Base-by-base conservation (phyloP, 2,888 invertebrate genomes). In the Anodontia alba region DNA sequence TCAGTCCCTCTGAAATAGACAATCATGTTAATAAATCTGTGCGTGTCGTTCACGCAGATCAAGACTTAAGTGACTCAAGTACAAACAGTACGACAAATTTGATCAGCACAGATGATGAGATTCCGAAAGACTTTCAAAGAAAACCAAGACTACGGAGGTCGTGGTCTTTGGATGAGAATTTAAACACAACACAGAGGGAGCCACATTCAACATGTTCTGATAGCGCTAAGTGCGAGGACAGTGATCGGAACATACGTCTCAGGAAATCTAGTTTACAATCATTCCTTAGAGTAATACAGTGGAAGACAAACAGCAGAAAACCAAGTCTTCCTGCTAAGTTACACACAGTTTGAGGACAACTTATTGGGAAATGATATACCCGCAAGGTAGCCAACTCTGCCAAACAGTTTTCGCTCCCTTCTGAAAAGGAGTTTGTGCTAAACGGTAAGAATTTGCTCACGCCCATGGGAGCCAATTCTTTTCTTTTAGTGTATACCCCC, bases 291-390 rank as follows among this genome's bases (percentile, higher is more conserved):
- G 20, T 62, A 8, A 12, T 62, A 17, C 33, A 33, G 23, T 33
- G 31, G 62, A 62, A 33, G 33, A 33, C 5, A 31, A 42, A n/a
- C 12, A 42, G 29, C 1, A 73, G 73, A 31, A 57, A 62, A 42
- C 20, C 8, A 29, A 73, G 73, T n/a, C 72, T 72, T 20, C 62
- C 73, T 38, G 73, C 62, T 20, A 62, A 33, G 29, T 33, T 62
- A n/a, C 17, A 62, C 1, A 20, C 62, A 31, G 62, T 62, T 38
- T 38, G 38, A 38, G n/a, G n/a, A n/a, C n/a, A n/a, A n/a, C n/a
- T n/a, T n/a, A n/a, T n/a, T n/a, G n/a, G n/a, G n/a, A n/a, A n/a
- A n/a, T n/a, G n/a, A n/a, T n/a, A n/a, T n/a, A n/a, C n/a, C n/a
- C n/a, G n/a, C n/a, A n/a, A n/a, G n/a, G n/a, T n/a, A n/a, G n/a